Base-by-base conservation (phyloP, 2,888 invertebrate species). In the Sisyra nigra region DNA sequence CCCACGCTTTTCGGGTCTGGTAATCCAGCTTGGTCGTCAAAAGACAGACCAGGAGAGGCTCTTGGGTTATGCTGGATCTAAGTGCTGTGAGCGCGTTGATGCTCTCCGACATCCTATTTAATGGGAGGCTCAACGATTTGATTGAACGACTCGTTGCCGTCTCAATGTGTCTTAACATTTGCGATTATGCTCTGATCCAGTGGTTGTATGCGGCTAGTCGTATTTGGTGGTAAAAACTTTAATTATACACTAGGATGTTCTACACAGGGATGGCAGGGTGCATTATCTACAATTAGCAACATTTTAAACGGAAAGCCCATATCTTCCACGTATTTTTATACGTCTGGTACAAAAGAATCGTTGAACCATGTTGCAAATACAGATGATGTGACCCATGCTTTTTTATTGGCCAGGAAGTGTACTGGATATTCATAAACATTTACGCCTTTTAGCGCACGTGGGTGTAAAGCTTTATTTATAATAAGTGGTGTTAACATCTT, bases 271-370 rank as follows among this genome's bases (percentile, higher is more conserved):
- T 52, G 51, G n/a, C 49, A 44, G 44, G 50, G 49, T 44, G 51
- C 50, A 45, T 51, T 51, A 38, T 53, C 49, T 17, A 52, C 41
- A 41, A 51, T 47, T 19, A 48, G 48, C 48, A 54, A 49, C 40
- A 48, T 51, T 47, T 52, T 51, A 47, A 50, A 52, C 19, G 48
- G 50, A 37, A 51, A 42, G 33, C 46, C 50, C 33, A 48, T 52
- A 33, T 52, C 50, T 44, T 11, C 13, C 14, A 37, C 4, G 13
- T 37, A 37, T 13, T 37, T 37, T 37, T 37, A 6, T 8, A 37
- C 37, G 5, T 37, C 37, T 37, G 37, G 37, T 37, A 8, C 37
- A 9, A 17, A 37, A 17, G 8, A 37, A 13, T 37, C 14, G 37
- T 8, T 5, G 50, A 47, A 44, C 45, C 48, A 44, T 51, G 49